phyloP scores from a whole-genome alignment of 2,113 vertebrate genomes.

The Passer domesticus region DNA sequence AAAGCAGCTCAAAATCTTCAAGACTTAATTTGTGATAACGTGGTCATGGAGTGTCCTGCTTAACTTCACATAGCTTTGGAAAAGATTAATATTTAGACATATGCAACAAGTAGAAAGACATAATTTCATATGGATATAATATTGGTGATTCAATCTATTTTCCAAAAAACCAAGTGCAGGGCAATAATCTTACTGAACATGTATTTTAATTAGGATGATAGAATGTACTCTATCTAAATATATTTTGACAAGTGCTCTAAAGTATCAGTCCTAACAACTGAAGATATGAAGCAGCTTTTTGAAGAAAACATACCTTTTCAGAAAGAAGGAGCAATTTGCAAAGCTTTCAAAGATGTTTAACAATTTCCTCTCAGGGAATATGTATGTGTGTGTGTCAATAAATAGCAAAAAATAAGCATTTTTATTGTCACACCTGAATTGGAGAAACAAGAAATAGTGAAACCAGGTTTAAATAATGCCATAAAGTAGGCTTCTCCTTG shows the following conservation, averaged over 20 bases:
- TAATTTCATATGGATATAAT: neutral
- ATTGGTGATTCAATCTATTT: neutral
- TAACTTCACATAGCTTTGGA: neutral
- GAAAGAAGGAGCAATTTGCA: neutral
- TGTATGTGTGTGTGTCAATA: neutral
- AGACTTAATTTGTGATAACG: neutral
- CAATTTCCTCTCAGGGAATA: neutral
- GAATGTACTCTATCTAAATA: neutral
- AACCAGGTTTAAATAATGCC: neutral
- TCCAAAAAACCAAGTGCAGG: neutral
- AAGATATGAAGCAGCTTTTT: neutral
- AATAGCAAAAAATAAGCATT: neutral
- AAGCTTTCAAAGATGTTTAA: neutral
- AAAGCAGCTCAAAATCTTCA: neutral
- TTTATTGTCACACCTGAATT: neutral
- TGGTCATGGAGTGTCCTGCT: neutral
- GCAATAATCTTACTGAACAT: neutral
- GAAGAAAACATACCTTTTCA: neutral
- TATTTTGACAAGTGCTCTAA: neutral
- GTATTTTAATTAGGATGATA: neutral
- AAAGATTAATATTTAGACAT: neutral
- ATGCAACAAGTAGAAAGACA: neutral
- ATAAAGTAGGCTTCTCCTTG: neutral
- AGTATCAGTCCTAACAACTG: neutral
- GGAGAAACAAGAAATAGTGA: neutral